Conservation (phyloP, 2,888 invertebrate genomes). For the Tetramorium bicarinatum region DNA sequence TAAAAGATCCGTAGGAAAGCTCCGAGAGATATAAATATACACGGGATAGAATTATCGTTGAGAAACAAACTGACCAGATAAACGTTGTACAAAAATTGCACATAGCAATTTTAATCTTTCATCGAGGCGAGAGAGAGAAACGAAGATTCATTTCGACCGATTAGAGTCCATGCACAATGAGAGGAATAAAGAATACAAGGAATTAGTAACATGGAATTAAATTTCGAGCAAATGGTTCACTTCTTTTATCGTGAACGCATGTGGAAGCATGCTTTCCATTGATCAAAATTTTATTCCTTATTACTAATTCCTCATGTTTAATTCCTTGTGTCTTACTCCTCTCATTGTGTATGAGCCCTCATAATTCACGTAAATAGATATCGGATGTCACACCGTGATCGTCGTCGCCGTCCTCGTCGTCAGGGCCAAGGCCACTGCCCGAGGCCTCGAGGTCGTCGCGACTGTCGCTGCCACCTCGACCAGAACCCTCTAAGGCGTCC, state of each 20-base stretch:
- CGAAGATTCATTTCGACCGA: background rate
- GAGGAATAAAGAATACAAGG: no score
- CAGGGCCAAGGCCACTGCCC: conserved; percentile 94
- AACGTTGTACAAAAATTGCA: background rate
- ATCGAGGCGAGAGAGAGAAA: background rate
- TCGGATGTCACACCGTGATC: conserved; percentile 78
- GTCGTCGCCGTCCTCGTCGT: conserved; percentile 91
- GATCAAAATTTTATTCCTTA: no score
- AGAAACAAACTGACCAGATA: background rate
- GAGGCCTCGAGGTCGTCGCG: conserved; percentile 93
- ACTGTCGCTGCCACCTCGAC: conserved; percentile 90
- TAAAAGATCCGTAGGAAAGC: background rate
- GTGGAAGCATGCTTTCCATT: no score
- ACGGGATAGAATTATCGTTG: background rate
- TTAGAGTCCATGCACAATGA: background rate
- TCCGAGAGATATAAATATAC: background rate
- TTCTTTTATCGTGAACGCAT: no score
- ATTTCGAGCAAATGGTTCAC: no score
- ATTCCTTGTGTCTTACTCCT: no score
- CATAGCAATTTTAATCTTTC: background rate
- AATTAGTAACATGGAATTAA: no score
- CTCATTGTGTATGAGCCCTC: no score
- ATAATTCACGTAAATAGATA: background rate
- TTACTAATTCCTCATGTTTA: no score
- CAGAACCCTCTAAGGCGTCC: conserved; percentile 91